Base-by-base conservation (phyloP, 2,797 vertebrate species). In the Hypotaenidia okinawae region DNA sequence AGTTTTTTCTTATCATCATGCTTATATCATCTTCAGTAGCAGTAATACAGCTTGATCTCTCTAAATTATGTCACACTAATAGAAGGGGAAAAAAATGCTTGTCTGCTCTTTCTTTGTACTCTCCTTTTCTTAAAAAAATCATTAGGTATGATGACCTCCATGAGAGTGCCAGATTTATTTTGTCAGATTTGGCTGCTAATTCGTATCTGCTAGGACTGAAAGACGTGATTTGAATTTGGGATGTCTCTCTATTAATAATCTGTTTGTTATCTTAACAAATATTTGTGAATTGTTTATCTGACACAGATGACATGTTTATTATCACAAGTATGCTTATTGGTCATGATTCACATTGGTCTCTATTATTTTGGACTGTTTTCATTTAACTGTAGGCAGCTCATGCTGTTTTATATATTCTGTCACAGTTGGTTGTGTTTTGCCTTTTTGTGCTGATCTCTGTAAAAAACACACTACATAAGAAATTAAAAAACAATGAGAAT, bases 351-450 rank as follows among this genome's bases (percentile, higher is more conserved):
- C 74, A 51, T 73, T 39, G 74, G 76, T 79, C 74, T 92, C 43
- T 94, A 87, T 95, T 91, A 80, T 74, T 95, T 84, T 84, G 63
- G 88, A 89, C 74, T 79, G 88, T 63, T 95, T 89, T 92, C 61
- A 93, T 94, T 95, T 95, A 49, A 95, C 90, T 93, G 88, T 85
- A 91, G 94, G 92, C 94, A 97, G 94, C 73, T 92, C 70, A 87
- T 93, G 86, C 91, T 92, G 84, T 61, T 94, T 93, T 94, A 81
- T 95, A 83, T 83, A 57, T 95, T 89, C 86, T 94, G 79, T 94
- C 95, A 94, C 77, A 86, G 92, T 94, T 94, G 75, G 87, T 92
- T 94, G 76, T 95, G 64, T 73, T 93, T 93, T 94, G 59, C 49
- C 80, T 94, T 88, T 95, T 89, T 95, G 52, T 93, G 87, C 91